Evolutionary conservation across 2,888 invertebrate species (phyloP).

Genomic region (Cataglyphis cursor): DNA sequence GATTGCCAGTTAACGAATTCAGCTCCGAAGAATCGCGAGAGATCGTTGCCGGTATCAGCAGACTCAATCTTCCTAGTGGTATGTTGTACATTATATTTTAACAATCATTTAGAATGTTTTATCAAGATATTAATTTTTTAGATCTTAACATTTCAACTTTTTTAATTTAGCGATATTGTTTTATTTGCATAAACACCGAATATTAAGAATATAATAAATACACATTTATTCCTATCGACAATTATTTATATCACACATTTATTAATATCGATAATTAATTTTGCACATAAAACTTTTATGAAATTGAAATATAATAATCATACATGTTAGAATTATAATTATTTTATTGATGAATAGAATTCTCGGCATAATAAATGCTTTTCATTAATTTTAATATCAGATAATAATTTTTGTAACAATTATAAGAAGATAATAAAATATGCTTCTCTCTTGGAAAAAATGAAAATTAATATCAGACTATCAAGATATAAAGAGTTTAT

Average conservation of each 20-base stretch:
- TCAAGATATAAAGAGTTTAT: background rate
- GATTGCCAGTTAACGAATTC: slow-evolving; percentile 88
- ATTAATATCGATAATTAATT: background rate
- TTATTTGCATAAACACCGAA: background rate
- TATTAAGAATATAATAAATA: slow-evolving; percentile 7
- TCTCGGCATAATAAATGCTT: background rate
- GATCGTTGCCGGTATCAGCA: slow-evolving; percentile 81
- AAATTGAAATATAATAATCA: slow-evolving; percentile 7
- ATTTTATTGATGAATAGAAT: background rate
- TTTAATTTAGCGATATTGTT: background rate
- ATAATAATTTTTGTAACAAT: background rate
- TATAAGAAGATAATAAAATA: background rate
- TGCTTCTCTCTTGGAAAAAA: background rate
- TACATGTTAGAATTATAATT: background rate
- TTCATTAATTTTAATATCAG: background rate
- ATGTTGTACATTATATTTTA: background rate
- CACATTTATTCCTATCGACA: background rate
- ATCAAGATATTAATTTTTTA: background rate
- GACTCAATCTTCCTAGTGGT: slow-evolving; percentile 52
- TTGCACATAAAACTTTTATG: background rate
- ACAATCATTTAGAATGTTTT: background rate
- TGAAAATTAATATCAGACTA: background rate
- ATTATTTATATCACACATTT: background rate
- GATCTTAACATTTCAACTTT: background rate
- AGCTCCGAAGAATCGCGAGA: slow-evolving; percentile 85